Conservation (phyloP, 2,888 invertebrate genomes). For the Laspeyria flexula region DNA sequence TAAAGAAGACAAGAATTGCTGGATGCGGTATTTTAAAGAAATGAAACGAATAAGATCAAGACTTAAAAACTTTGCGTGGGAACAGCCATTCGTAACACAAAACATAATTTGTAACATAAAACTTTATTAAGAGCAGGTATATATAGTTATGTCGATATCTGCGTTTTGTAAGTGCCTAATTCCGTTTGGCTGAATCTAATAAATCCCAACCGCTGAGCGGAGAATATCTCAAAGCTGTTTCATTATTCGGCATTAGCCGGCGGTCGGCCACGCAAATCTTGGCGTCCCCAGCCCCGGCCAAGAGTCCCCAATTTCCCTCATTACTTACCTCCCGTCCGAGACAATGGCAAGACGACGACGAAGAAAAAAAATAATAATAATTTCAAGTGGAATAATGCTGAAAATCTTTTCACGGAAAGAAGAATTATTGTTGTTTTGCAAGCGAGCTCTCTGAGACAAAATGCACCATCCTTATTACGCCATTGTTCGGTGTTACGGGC, state of each 20-base stretch:
- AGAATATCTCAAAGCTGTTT: slow-evolving; percentile 80
- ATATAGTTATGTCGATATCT: slow-evolving; percentile 44
- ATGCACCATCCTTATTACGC: slow-evolving; percentile 85
- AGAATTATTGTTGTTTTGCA: slow-evolving; percentile 87
- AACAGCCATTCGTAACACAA: slow-evolving; percentile 25
- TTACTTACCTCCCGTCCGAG: slow-evolving; percentile 85
- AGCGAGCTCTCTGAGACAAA: slow-evolving; percentile 84
- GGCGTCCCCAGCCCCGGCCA: slow-evolving; percentile 71
- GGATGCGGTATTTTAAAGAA: not conserved
- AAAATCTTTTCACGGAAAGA: slow-evolving; percentile 85
- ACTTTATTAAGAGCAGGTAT: slow-evolving; percentile 40
- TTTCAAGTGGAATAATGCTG: slow-evolving; percentile 86
- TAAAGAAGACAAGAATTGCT: not conserved
- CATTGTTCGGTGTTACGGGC: slow-evolving; percentile 85
- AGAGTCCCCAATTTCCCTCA: slow-evolving; percentile 85
- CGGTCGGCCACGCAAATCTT: slow-evolving; percentile 83
- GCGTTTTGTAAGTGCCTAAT: slow-evolving; percentile 64
- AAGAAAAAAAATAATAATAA: slow-evolving; percentile 84
- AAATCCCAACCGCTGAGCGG: slow-evolving; percentile 74
- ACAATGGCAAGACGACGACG: slow-evolving; percentile 84
- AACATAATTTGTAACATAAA: slow-evolving; percentile 26
- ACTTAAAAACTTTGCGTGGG: slow-evolving; percentile 1
- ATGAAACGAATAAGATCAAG: slow-evolving; percentile 3
- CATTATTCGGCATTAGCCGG: slow-evolving; percentile 82
- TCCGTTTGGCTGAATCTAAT: slow-evolving; percentile 78